A percentile compares a stretch with the other conserved stretches of the same genome.
These are phyloP conservation scores for Peromyscus polionotus DNA, from an alignment of 2,113 vertebrate species.

Conservation along the genomic window DNA sequence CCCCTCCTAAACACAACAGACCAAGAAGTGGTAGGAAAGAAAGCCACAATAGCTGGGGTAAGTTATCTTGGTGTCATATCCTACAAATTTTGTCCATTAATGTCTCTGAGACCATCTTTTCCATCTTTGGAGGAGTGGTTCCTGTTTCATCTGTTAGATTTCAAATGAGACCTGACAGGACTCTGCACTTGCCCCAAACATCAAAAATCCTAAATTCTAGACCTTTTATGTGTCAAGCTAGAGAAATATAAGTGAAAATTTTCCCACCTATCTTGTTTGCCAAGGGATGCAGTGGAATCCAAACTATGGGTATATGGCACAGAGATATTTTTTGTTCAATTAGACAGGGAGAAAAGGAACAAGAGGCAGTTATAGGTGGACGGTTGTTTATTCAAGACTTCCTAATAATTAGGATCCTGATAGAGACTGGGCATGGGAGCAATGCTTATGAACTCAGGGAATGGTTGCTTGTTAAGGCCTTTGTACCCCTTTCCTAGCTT, in stretches of 20 bases:
- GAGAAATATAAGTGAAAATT: neutral
- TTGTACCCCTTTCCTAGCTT: neutral
- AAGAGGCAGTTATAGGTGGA: neutral
- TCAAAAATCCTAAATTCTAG: slow-evolving; percentile 40
- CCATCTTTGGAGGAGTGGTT: neutral
- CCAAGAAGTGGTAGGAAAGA: neutral
- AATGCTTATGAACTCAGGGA: neutral
- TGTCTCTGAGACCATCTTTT: slow-evolving; percentile 11
- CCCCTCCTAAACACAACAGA: neutral
- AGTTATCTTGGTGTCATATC: neutral
- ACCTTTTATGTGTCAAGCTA: neutral
- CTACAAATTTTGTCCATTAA: neutral
- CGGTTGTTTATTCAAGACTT: neutral
- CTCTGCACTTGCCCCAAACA: neutral
- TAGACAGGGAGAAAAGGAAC: neutral
- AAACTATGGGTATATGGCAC: neutral
- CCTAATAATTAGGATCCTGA: slow-evolving; percentile 13
- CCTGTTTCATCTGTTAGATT: slow-evolving; percentile 2
- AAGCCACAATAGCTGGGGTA: neutral
- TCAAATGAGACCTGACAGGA: neutral
- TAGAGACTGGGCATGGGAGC: neutral
- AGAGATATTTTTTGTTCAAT: slow-evolving; percentile 14
- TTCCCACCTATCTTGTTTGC: neutral
- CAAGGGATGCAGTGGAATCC: neutral
- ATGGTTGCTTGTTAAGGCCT: neutral